These are phyloP conservation scores for Anoplolepis gracilipes DNA, from an alignment of 1,140 invertebrate genomes.

Conservation along the genomic window DNA sequence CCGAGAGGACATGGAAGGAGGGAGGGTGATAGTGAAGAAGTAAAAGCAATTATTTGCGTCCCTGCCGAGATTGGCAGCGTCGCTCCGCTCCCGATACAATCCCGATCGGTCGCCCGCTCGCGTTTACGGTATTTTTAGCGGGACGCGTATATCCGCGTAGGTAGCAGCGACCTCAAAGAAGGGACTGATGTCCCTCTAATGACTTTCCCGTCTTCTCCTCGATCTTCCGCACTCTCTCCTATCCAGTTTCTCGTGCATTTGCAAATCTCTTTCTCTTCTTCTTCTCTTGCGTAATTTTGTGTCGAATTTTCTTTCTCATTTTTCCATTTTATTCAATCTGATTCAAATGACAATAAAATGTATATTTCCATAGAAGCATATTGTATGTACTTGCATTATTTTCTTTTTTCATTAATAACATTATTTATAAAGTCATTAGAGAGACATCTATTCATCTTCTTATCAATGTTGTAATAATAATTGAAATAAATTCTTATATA, in stretches of 20 bases:
- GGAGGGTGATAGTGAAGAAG: background rate
- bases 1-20: background rate
- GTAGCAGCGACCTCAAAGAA: constrained; percentile 60
- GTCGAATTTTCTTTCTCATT: background rate
- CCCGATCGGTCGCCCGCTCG: constrained; percentile 21
- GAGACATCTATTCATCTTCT: background rate
- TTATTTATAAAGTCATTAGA: constrained; percentile 2
- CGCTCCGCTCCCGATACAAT: constrained; percentile 71
- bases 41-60: constrained; percentile 31
- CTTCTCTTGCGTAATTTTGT: background rate
- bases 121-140: constrained; percentile 80
- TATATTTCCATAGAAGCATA: background rate
- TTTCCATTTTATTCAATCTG: too few species aligned
- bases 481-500: background rate
- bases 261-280: too few species aligned
- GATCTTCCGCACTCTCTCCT: background rate
- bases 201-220: constrained; percentile 59
- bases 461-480: background rate
- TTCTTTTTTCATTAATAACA: background rate
- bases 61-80: constrained; percentile 13
- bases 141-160: constrained; percentile 67
- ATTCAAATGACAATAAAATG: background rate
- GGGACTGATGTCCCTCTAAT: constrained; percentile 72
- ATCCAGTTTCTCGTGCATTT: background rate
- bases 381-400: background rate